Evolutionary conservation across 1,140 invertebrate genomes (phyloP), one percentile per base, ranked within the genome.

Genomic region (Hylaeus anthracinus): DNA sequence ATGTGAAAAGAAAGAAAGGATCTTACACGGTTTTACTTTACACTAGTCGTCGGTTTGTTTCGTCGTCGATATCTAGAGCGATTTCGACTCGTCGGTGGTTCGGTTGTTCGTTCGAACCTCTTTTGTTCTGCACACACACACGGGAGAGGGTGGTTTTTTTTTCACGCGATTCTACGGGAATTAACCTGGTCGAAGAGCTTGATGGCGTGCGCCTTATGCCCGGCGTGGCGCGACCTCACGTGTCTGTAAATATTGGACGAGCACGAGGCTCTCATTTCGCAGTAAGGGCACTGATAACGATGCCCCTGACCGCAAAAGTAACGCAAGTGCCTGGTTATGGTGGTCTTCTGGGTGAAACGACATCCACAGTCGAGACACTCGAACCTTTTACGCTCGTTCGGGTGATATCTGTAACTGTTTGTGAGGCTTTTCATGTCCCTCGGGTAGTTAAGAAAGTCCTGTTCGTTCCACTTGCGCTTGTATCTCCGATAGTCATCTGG

Each of bases 321-420:
- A 1, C 90, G 89, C 41, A 91, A 73, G 43, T 93, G 92, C 45
- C 91, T 88, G 8, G 85, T 89, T 8, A 92, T 87, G 0, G 91
- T 92, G 0, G 90, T 91, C 83, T 90, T 92, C 72, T 91, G 91
- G 15, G 90, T 89, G 72, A 91, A 92, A 56, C 90, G 86, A 51
- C 93, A 90, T 8, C 90, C 90, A 71, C 94, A 95, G 15, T 88
- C 90, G 5, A 91, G 76, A 75, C 94, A 95, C 66, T 92, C 88
- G 84, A 79, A 91, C 8, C 86, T 83, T 70, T 91, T 91, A 41
- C 89, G 87, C 39, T 92, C 88, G 61, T 89, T 69, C 61, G 88
- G 88, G 15, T 89, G 55, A 39, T 81, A 88, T 82, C 78, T 91
- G 77, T 87, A 91, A 71, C 43, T 71, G 51, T 79, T 15, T 73